Conservation (phyloP, 2,797 vertebrate genomes). For the Melanotaenia maccullochi region DNA sequence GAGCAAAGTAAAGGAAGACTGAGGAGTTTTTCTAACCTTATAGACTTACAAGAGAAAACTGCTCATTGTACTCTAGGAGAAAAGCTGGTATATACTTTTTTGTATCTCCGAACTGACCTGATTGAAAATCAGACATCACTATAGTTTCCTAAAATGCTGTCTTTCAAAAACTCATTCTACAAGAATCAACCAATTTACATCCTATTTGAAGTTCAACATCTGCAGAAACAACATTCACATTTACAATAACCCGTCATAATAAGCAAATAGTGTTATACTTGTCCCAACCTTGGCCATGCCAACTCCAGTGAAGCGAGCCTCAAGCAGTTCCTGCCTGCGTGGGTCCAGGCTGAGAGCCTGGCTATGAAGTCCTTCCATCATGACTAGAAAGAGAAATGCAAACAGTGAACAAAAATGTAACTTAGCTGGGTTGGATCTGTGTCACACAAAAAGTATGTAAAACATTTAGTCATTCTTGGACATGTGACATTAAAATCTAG, state of each 20-base stretch:
- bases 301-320: constrained; percentile 92
- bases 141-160: not conserved
- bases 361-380: constrained; percentile 95
- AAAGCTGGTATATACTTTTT: constrained; percentile 8
- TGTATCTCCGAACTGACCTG: not conserved
- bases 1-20: constrained; percentile 18
- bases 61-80: not conserved
- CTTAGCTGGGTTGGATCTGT: not conserved
- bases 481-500: not conserved
- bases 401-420: constrained; percentile 12
- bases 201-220: not conserved
- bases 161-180: not conserved
- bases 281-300: constrained; percentile 89
- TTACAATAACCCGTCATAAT: not conserved
- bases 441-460: constrained; percentile 1
- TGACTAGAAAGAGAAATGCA: constrained; percentile 79
- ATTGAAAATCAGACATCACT: not conserved
- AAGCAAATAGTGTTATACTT: not conserved
- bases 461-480: not conserved
- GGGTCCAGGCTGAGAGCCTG: constrained; percentile 88
- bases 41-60: constrained; percentile 1
- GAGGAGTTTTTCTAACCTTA: constrained; percentile 19
- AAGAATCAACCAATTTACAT: not conserved
- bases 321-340: constrained; percentile 91
- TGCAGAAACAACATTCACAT: not conserved